Base-by-base conservation (phyloP, 2,888 invertebrate genomes). In the Drosophila neonasuta region DNA sequence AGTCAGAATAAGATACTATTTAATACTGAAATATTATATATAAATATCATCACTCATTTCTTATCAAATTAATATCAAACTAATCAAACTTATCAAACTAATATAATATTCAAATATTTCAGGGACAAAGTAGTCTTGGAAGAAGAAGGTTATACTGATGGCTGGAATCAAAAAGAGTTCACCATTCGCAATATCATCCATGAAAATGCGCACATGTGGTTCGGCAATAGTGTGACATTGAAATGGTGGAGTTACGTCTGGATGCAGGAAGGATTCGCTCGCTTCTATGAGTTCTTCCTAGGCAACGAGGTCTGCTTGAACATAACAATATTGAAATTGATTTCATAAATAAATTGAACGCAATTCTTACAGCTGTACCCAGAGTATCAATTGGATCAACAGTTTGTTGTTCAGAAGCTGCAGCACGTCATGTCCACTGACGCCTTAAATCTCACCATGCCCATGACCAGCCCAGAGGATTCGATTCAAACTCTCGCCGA, bases 341-440 rank as follows among this genome's bases (percentile, higher is more conserved):
- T 10, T 9, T 3, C 5, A 2, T 0, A 20, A n/a, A 11, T 5
- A n/a, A 36, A 6, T 5, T 24, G 9, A 8, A 0, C 1, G 7
- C 2, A 29, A 10, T 13, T 57, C 17, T 90, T 91, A 9, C 63
- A 95, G 94, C 92, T 94, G 7, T 93, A 93, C 79, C 91, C 92
- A 0, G 90, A 92, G 4, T 94, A 94, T 93, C 93, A 94, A 48
- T 88, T 95, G 52, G 92, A 92, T 51, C 92, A 93, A 9, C 95
- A 95, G 77, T 96, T 95, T 81, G 93, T 95, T 1, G 90, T 92
- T 0, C 93, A 94, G 45, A 94, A 95, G 85, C 80, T 95, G 0
- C 96, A 96, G 71, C 89, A 91, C 0, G 92, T 93, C 10, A 90
- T 95, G 11, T 91, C 91, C 0, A 85, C 82, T 9, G 96, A 96